Evolutionary conservation across 1,140 invertebrate genomes (phyloP).

Genomic region (Platyscapa corneri): DNA sequence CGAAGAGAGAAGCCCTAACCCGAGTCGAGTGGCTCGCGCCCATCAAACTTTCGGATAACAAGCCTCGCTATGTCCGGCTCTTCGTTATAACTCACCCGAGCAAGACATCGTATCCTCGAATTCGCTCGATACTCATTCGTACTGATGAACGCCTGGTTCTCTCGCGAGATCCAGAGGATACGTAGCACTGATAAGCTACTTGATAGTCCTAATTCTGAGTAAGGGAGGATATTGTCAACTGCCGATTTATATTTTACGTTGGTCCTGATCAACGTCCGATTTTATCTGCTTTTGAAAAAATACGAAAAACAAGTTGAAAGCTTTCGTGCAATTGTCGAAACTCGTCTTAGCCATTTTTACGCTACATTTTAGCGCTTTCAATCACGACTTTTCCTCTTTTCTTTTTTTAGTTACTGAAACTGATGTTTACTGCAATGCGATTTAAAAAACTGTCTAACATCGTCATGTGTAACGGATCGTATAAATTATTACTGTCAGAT

Average conservation of each 20-base stretch:
- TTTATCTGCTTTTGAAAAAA: too few species aligned
- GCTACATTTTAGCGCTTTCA: too few species aligned
- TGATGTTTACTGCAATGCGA: background rate
- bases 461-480: too few species aligned
- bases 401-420: background rate
- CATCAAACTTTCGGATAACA: constrained; percentile 55
- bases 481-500: background rate
- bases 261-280: too few species aligned
- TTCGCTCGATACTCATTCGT: background rate
- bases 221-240: background rate
- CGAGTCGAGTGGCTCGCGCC: background rate
- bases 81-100: constrained; percentile 54
- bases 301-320: too few species aligned
- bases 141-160: too few species aligned
- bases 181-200: background rate
- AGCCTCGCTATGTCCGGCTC: constrained; percentile 15
- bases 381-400: background rate
- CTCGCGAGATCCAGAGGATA: background rate
- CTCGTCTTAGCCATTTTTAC: too few species aligned
- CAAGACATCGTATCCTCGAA: background rate
- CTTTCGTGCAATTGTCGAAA: too few species aligned
- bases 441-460: background rate
- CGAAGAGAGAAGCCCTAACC: background rate
- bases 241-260: background rate
- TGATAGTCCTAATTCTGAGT: background rate